Evolutionary conservation across 2,113 vertebrate species (phyloP).

Genomic region (Hippotragus niger): DNA sequence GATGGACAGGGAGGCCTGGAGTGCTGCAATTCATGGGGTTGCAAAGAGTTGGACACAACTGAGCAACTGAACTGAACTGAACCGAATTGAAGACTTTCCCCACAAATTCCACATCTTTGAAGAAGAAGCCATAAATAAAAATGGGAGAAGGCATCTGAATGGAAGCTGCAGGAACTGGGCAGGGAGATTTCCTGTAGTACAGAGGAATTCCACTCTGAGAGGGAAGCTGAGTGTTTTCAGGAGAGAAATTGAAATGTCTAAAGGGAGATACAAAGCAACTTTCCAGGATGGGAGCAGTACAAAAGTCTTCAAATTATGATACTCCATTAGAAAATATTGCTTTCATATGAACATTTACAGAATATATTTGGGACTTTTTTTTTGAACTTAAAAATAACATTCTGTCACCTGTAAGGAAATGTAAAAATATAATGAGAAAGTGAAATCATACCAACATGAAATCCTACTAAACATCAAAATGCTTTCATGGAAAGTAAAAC

Average conservation of each 20-base stretch:
- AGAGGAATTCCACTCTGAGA: background rate
- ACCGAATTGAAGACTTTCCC: background rate
- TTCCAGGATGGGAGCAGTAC: background rate
- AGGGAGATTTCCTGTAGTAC: background rate
- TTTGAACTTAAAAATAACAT: conserved; percentile 27
- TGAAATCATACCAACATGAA: background rate
- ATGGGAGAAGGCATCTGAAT: background rate
- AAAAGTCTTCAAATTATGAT: background rate
- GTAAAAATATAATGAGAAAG: background rate
- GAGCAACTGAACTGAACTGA: no score
- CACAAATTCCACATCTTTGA: background rate
- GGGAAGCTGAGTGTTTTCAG: background rate
- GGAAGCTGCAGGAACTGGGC: background rate
- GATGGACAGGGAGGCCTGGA: no score
- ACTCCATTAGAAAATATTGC: background rate
- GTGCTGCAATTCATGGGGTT: no score
- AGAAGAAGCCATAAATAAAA: background rate
- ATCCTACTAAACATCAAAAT: background rate
- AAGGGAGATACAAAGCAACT: background rate
- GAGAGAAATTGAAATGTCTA: background rate
- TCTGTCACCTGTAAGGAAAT: background rate
- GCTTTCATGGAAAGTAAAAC: background rate
- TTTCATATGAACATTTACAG: conserved; percentile 3
- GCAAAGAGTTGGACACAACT: no score
- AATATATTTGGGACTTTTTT: background rate